These are phyloP conservation scores for Embiotoca jacksoni DNA, from an alignment of 2,113 vertebrate genomes.

Conservation along the genomic window DNA sequence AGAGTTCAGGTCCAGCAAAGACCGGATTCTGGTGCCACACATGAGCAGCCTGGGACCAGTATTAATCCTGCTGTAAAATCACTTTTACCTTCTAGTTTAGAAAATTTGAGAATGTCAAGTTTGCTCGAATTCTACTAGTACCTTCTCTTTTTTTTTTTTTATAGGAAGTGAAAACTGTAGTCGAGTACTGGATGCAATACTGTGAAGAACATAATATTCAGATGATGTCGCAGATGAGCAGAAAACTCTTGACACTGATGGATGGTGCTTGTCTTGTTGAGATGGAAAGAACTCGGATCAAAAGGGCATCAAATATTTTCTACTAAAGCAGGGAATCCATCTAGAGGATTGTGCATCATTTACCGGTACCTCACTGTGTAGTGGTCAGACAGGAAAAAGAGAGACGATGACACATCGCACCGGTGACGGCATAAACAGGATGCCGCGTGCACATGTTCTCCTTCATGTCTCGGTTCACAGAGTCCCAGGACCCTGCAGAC, in stretches of 20 bases:
- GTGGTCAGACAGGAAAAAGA: background rate
- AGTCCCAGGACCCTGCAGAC: background rate
- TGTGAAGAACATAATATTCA: background rate
- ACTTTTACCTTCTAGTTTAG: slow-evolving; percentile 16
- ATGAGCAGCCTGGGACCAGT: slow-evolving; percentile 4
- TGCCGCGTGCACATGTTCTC: background rate
- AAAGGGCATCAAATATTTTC: background rate
- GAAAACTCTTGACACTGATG: background rate
- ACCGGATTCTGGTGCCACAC: slow-evolving; percentile 18
- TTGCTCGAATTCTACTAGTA: too few species aligned
- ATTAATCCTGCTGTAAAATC: slow-evolving; percentile 1
- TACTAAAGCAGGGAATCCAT: background rate
- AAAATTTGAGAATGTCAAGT: slow-evolving; percentile 12
- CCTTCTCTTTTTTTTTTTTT: too few species aligned
- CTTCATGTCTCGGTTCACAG: background rate
- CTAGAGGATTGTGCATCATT: background rate
- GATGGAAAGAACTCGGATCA: background rate
- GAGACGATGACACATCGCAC: background rate
- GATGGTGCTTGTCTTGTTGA: background rate
- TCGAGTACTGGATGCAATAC: too few species aligned
- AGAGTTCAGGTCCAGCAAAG: slow-evolving; percentile 10
- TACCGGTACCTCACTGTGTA: background rate
- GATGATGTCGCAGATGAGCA: background rate
- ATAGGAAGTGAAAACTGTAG: too few species aligned
- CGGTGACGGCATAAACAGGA: background rate